Evolutionary conservation across 1,140 invertebrate species (phyloP).

Genomic region (Heliconius melpomene): DNA sequence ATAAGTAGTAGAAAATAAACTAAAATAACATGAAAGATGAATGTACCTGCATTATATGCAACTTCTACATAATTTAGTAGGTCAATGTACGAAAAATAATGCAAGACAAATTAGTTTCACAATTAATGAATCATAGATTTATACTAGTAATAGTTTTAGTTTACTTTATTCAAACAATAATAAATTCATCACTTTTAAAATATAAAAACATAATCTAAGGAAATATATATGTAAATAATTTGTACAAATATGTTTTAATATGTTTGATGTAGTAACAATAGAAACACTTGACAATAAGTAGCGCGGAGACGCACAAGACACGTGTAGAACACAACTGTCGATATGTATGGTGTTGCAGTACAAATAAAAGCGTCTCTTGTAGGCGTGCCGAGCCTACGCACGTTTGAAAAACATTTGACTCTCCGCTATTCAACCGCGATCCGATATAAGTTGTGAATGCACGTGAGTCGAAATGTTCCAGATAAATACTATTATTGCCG

Average conservation of each 20-base stretch:
- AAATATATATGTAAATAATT: neutral
- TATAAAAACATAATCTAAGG: neutral
- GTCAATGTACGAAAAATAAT: neutral
- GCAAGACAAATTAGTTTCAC: neutral
- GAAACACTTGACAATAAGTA: constrained; percentile 18
- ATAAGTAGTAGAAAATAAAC: neutral
- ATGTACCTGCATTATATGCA: neutral
- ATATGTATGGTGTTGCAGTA: neutral
- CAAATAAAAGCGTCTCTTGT: constrained; percentile 18
- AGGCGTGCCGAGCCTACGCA: constrained; percentile 16
- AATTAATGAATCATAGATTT: neutral
- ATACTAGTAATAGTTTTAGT: neutral
- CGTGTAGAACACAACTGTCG: neutral
- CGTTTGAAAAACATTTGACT: constrained; percentile 44
- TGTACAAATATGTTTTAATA: neutral
- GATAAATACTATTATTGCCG: constrained; percentile 32
- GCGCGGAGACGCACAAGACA: neutral
- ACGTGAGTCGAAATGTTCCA: constrained; percentile 10
- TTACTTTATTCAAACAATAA: neutral
- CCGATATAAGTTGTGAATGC: constrained; percentile 42
- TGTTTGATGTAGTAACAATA: neutral
- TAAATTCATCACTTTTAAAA: neutral
- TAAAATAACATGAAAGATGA: neutral
- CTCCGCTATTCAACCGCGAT: constrained; percentile 43
- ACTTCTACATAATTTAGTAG: neutral